Base-by-base conservation (phyloP, 2,797 vertebrate genomes). In the Phrynocephalus vlangalii region DNA sequence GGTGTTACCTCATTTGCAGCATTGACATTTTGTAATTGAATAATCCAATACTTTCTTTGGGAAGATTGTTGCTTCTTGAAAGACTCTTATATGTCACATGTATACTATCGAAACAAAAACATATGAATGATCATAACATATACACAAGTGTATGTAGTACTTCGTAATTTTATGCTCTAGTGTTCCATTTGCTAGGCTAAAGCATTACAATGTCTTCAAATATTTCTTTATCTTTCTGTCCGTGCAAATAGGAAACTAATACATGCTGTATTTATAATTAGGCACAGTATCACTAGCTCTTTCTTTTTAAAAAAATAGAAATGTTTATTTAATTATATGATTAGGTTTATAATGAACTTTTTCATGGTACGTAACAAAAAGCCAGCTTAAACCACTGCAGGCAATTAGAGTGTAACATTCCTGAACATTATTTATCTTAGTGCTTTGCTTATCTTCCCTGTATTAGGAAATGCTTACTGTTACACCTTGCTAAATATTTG, bases 321-420 rank as follows among this genome's bases (percentile, higher is more conserved):
- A 68, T 72, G 88, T 92, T 88, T 76, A 89, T 85, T 94, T 90
- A 63, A n/a, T 91, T 94, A 75, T 88, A 91, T 87, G 0, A 89
- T 93, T 93, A 91, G 75, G 84, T 93, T 91, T 92, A 79, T 92
- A 93, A 86, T 81, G 50, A 93, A 86, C 33, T 92, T 88, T 90
- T 85, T 86, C 83, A 79, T 83, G 89, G 88, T 89, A 90, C 94
- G 63, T 91, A 93, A 91, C 93, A 16, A 78, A 87, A 78, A 48
- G 52, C 75, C 76, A 91, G 30, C 48, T 91, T 94, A 94, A 95
- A 95, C 94, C 86, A 91, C 50, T 89, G 87, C 81, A 85, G n/a
- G 33, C 87, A 94, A 96, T 96, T 96, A 95, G 95, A 95, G 95
- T 94, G 91, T 90, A 94, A 92, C 92, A 82, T 15, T 87, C 79